Evolutionary conservation across 2,888 invertebrate genomes (phyloP).

Genomic region (Criorhina ranunculi): DNA sequence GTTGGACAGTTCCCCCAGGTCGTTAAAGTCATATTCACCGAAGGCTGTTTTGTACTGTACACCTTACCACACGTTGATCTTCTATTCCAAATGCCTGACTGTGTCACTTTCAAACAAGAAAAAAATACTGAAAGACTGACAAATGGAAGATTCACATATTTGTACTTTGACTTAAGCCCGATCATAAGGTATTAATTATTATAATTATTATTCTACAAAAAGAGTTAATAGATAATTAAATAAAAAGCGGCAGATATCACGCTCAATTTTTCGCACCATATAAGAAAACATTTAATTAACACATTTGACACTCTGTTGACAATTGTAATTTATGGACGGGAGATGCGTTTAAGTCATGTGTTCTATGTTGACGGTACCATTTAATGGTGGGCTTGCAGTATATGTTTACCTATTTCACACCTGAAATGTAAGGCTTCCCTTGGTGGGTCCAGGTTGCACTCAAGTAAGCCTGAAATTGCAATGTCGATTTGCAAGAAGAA

Average conservation of each 20-base stretch:
- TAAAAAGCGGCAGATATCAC: conserved; percentile 56
- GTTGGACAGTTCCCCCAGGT: no score
- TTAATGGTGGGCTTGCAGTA: neutral
- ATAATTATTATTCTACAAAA: neutral
- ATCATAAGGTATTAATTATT: conserved; percentile 40
- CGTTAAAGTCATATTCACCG: no score
- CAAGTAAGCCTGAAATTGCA: no score
- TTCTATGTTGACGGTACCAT: neutral
- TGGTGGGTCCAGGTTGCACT: no score
- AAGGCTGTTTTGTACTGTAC: no score
- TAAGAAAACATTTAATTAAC: conserved; percentile 55
- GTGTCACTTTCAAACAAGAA: neutral
- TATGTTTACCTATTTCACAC: no score
- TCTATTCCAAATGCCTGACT: neutral
- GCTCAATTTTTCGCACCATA: conserved; percentile 59
- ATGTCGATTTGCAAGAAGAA: no score
- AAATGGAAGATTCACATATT: neutral
- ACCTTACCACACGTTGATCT: no score
- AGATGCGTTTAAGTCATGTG: conserved; percentile 40
- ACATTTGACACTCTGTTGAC: conserved; percentile 30
- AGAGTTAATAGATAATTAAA: conserved; percentile 30
- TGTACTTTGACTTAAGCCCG: conserved; percentile 11
- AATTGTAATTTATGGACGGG: conserved; percentile 17
- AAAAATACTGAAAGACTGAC: neutral
- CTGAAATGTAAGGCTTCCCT: no score